Conservation (phyloP, 2,888 invertebrate species). For the Onchidella celtica region DNA sequence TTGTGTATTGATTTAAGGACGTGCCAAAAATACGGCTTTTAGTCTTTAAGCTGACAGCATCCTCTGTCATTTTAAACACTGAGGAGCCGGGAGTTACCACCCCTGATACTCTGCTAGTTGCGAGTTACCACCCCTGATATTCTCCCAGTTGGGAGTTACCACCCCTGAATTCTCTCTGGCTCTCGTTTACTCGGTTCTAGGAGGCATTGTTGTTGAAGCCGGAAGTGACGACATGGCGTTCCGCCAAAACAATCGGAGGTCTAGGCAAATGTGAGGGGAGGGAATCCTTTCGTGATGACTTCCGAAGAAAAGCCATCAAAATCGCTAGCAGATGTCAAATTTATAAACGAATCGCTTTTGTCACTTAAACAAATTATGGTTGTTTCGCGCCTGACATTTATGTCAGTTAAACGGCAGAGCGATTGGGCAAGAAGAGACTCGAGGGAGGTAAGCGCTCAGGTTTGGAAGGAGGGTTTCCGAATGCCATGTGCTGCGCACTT, state of each 20-base stretch:
- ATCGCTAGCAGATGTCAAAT: conserved; percentile 42
- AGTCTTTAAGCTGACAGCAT: conserved; percentile 9
- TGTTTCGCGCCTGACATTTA: conserved; percentile 50
- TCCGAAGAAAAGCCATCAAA: conserved; percentile 20
- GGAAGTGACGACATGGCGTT: conserved; percentile 32
- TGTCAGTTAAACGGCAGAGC: conserved; percentile 42
- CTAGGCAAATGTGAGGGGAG: not conserved
- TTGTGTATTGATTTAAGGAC: conserved; percentile 28
- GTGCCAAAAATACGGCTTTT: not conserved
- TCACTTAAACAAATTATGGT: conserved; percentile 54
- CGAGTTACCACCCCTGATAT: not conserved
- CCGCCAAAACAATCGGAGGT: conserved; percentile 39
- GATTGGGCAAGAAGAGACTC: conserved; percentile 24
- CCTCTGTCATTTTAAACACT: not conserved
- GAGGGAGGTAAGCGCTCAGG: conserved; percentile 3
- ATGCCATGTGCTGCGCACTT: conserved; percentile 14
- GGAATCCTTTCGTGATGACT: conserved; percentile 1
- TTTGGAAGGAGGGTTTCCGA: conserved; percentile 15
- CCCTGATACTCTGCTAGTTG: not conserved
- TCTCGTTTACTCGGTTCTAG: not conserved
- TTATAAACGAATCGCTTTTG: conserved; percentile 44
- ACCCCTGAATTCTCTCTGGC: not conserved
- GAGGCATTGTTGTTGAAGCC: conserved; percentile 20
- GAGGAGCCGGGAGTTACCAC: not conserved
- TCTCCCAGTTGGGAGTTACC: not conserved